These are phyloP conservation scores for Chaetodon trifasciatus DNA, from an alignment of 2,797 vertebrate genomes.

Conservation along the genomic window DNA sequence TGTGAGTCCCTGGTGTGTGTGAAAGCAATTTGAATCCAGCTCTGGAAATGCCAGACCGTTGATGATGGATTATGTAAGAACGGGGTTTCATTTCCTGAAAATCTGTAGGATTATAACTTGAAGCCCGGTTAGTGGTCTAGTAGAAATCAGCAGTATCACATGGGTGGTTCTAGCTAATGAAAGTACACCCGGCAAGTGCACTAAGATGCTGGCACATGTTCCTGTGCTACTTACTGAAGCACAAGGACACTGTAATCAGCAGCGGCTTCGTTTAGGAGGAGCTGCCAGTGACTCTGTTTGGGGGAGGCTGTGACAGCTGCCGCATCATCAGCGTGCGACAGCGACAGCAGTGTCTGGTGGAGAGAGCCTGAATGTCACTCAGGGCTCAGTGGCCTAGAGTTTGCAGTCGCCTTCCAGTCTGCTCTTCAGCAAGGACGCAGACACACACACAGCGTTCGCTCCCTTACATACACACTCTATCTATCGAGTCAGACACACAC, in stretches of 20 bases:
- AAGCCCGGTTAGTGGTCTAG: not conserved
- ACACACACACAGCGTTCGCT: not conserved
- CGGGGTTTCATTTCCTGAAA: not conserved
- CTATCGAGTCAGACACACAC: not conserved
- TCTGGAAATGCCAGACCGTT: not conserved
- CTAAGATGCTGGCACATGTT: conserved; percentile 12
- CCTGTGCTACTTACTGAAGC: conserved; percentile 2
- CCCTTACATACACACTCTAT: conserved; percentile 4
- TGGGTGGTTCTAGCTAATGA: not conserved
- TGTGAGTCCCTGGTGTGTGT: not conserved
- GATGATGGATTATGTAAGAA: no score
- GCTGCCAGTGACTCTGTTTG: conserved; percentile 28
- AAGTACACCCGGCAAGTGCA: not conserved
- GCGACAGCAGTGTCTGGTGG: conserved; percentile 48
- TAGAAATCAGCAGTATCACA: not conserved
- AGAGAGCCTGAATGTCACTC: conserved; percentile 71
- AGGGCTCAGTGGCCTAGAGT: conserved; percentile 36
- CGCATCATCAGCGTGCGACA: conserved; percentile 68
- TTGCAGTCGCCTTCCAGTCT: conserved; percentile 50
- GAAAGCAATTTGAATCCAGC: not conserved
- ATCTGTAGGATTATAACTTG: not conserved
- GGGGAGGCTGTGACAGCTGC: conserved; percentile 47
- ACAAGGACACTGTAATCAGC: conserved; percentile 44
- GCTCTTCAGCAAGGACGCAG: conserved; percentile 68
- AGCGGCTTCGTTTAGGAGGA: conserved; percentile 16